Conservation (phyloP, 92 coral and sea anemone species). For the Micromussa lordhowensis region DNA sequence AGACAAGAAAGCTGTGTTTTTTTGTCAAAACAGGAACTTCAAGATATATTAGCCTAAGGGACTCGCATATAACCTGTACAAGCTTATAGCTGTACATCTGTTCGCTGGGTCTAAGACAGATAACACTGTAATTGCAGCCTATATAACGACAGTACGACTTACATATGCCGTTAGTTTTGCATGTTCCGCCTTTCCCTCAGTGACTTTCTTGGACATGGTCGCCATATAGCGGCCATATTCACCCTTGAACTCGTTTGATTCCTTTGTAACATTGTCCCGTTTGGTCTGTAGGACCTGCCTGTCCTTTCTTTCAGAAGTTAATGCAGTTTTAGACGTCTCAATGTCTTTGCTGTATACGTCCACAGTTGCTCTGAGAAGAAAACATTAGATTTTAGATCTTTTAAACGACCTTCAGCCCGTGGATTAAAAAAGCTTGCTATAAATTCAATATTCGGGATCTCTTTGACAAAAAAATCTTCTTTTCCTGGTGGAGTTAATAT, state of each 20-base stretch:
- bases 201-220: constrained; percentile 84
- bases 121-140: too few species aligned
- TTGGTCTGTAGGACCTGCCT: constrained; percentile 89
- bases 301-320: constrained; percentile 82
- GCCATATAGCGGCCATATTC: constrained; percentile 96
- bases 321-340: constrained; percentile 78
- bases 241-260: constrained; percentile 85
- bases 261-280: constrained; percentile 86
- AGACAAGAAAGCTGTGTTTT: background rate
- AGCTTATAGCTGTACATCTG: background rate
- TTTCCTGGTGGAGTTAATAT: too few species aligned
- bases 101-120: background rate
- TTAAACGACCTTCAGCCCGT: background rate
- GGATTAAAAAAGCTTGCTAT: too few species aligned
- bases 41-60: background rate
- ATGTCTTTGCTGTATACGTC: constrained; percentile 87
- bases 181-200: constrained; percentile 89
- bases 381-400: background rate
- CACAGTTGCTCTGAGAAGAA: constrained; percentile 78
- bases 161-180: constrained; percentile 84
- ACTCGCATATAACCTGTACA: background rate
- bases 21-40: background rate
- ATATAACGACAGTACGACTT: constrained; percentile 12
- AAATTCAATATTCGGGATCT: too few species aligned
- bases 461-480: too few species aligned